Base-by-base conservation (phyloP, 2,797 vertebrate species). In the Acanthurus leucopareius region DNA sequence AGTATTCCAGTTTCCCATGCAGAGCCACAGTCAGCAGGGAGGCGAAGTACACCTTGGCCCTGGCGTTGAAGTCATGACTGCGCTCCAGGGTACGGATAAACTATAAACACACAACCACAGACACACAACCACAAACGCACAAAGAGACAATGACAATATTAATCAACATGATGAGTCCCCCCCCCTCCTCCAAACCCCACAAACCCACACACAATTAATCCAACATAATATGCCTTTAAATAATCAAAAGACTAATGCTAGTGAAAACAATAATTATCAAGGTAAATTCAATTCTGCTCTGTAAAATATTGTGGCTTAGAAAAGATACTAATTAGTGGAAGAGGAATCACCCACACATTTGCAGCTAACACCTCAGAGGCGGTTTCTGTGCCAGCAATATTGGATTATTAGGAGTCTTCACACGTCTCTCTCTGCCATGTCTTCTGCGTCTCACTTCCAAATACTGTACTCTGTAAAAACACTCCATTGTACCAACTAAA, bases 1-100 rank as follows among this genome's bases (percentile, higher is more conserved):
- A 99, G 86, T 99, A 99, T 89, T 99, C 98, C 84, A 99, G 95
- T 79, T 99, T 99, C 64, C 98, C 98, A 7, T 99, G 98, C 77
- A 99, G 95, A 4, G 98, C 98, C 53, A 99, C 97, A 0, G 98
- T 99, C 92, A 99, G 95, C 88, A 99, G 92, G 11, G 97, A 99
- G 0, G 98, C 97, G 38, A 98, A 98, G 89, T 99, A 98, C 32
- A 97, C 97, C 92, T 97, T 98, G 71, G 97, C 97, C 52, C 98
- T 93, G 60, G 98, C 98, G 3, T 98, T 99, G 92, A 99, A 99
- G 90, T 99, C 97, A 9, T 96, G 94, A 88, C 97, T 97, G 84
- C 86, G 96, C 95, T 99, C 98, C 89, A 99, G 94, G 0, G 98
- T 99, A 67, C 96, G 97, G 90, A 99, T 99, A 89, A 99, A 99